Percentiles rank a stretch among this genome's conserved stretches.
Conservation (phyloP, 2,797 vertebrate species). For the Dendrocincla tyrannina region DNA sequence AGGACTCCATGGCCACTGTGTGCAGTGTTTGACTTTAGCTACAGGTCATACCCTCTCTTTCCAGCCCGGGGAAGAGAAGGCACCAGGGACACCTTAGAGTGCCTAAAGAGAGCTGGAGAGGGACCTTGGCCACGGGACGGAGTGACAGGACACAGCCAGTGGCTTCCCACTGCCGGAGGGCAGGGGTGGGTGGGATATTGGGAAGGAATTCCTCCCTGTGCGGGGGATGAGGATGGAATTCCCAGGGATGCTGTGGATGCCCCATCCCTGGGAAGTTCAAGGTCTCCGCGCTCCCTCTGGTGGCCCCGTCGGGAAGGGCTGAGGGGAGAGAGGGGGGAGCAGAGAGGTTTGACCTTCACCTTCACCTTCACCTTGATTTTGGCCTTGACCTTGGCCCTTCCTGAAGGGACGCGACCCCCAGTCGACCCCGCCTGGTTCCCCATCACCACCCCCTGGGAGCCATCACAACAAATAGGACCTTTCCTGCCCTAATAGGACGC, state of each 20-base stretch:
- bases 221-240: background rate
- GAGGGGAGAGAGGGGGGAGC: background rate
- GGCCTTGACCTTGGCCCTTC: background rate
- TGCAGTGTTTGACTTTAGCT: no score
- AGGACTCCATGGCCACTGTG: no score
- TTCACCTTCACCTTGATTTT: no score
- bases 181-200: rapidly evolving
- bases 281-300: background rate
- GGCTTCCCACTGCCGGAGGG: rapidly evolving
- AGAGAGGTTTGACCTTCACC: rapidly evolving
- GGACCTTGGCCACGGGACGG: background rate
- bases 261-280: background rate
- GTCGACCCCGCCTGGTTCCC: no score
- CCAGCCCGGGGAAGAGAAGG: no score
- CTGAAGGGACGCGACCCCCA: rapidly evolving
- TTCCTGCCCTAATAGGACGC: no score
- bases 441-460: no score
- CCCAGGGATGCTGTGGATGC: background rate
- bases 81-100: background rate
- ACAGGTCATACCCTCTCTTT: no score
- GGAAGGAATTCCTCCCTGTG: background rate
- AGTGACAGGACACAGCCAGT: background rate
- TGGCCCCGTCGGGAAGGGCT: background rate
- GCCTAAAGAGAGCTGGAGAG: background rate
- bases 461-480: rapidly evolving